Evolutionary conservation across 2,888 invertebrate genomes (phyloP).

Genomic region (Acronicta alni): DNA sequence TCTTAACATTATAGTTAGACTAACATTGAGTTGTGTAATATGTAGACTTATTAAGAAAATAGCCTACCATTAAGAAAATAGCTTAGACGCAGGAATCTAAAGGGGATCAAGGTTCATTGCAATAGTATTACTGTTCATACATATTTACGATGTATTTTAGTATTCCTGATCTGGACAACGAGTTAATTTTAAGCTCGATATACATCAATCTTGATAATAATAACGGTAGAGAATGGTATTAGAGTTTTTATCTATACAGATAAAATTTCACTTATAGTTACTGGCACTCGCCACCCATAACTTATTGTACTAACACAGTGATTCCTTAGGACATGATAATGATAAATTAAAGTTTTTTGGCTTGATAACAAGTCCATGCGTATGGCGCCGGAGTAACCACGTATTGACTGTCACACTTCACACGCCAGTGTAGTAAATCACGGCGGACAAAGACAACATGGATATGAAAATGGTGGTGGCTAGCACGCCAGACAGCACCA

Average conservation of each 20-base stretch:
- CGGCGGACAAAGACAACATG: conserved; percentile 6
- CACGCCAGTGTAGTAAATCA: background rate
- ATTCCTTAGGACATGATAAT: conserved; percentile 43
- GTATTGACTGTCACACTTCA: conserved; percentile 27
- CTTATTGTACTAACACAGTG: conserved; percentile 63
- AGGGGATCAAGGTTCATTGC: conserved; percentile 19
- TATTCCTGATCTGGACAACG: conserved; percentile 27
- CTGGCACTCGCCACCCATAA: conserved; percentile 50
- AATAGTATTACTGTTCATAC: conserved; percentile 18
- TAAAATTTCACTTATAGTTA: conserved; percentile 51
- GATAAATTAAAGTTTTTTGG: conserved; percentile 36
- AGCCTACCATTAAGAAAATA: conserved; percentile 17
- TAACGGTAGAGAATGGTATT: conserved; percentile 13
- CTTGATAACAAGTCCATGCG: conserved; percentile 37
- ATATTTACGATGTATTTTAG: conserved; percentile 21
- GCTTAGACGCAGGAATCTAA: conserved; percentile 17
- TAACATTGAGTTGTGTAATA: conserved; percentile 28
- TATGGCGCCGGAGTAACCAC: conserved; percentile 9
- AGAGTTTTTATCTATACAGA: conserved; percentile 18
- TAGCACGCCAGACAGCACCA: conserved; percentile 24
- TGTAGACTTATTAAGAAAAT: conserved; percentile 12
- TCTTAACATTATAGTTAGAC: conserved; percentile 23
- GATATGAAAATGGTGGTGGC: conserved; percentile 6
- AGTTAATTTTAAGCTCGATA: conserved; percentile 53
- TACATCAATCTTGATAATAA: conserved; percentile 38